phyloP scores from a whole-genome alignment of 2,113 vertebrate species.

The Dendropsophus ebraccatus region DNA sequence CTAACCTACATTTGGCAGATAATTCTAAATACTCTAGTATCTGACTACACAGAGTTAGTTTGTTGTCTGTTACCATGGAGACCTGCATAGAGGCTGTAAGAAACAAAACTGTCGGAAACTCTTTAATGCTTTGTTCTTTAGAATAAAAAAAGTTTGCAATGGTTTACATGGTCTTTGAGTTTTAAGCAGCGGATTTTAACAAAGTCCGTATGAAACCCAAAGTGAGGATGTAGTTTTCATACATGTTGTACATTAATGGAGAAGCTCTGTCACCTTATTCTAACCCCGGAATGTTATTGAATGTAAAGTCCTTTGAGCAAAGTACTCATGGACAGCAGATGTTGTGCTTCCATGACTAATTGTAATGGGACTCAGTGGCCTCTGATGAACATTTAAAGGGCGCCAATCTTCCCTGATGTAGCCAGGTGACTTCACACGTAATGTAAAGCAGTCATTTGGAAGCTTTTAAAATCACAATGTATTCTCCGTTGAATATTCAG shows the following conservation, averaged over 20 bases:
- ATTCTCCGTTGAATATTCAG: neutral
- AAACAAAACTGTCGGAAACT: too few species aligned
- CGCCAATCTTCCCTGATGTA: neutral
- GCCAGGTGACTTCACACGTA: conserved; percentile 10
- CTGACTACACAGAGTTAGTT: too few species aligned
- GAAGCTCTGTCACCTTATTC: neutral
- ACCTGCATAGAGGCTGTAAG: too few species aligned
- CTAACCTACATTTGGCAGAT: too few species aligned
- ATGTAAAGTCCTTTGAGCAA: neutral
- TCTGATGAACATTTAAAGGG: neutral
- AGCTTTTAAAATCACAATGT: conserved; percentile 23
- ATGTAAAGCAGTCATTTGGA: neutral
- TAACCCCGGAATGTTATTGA: conserved; percentile 2
- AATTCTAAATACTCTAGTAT: too few species aligned
- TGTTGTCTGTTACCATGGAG: too few species aligned
- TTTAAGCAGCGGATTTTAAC: neutral
- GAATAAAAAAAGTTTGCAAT: too few species aligned
- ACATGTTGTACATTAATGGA: conserved; percentile 1
- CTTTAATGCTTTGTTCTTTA: too few species aligned
- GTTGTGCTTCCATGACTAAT: neutral
- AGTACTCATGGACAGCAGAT: conserved; percentile 28
- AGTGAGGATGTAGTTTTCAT: neutral
- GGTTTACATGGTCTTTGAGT: too few species aligned
- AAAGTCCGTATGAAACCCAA: neutral
- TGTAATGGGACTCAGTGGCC: neutral